Percentiles rank a stretch among this genome's conserved stretches.
Conservation (phyloP, 2,888 invertebrate species). For the Heliconius ismenius region DNA sequence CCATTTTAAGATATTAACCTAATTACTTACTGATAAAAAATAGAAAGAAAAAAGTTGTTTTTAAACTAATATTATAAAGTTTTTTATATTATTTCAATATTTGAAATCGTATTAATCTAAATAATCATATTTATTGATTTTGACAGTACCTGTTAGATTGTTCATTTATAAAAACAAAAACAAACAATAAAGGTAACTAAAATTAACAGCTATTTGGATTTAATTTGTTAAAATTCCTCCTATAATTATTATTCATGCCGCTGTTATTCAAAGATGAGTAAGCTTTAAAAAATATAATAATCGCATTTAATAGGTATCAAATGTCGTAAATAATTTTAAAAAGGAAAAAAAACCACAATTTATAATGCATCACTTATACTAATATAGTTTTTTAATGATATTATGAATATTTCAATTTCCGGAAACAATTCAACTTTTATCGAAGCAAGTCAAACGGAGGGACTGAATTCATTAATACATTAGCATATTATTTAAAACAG, state of each 20-base stretch:
- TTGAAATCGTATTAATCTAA: background rate
- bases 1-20: background rate
- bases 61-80: background rate
- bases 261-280: background rate
- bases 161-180: background rate
- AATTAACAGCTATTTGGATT: background rate
- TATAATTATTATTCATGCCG: background rate
- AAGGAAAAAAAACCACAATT: background rate
- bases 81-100: background rate
- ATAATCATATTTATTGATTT: background rate
- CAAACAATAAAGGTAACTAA: background rate
- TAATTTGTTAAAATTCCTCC: background rate
- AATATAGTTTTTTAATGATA: background rate
- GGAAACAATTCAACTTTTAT: conserved; percentile 8
- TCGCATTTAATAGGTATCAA: background rate
- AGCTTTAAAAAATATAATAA: background rate
- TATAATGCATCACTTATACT: background rate
- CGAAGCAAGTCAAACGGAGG: conserved; percentile 35
- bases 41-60: background rate
- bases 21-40: background rate
- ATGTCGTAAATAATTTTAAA: background rate
- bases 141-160: background rate
- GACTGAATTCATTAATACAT: conserved; percentile 44
- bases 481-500: conserved; percentile 36
- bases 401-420: conserved; percentile 16